These are phyloP conservation scores for Cephalopterus ornatus DNA, from an alignment of 2,113 vertebrate species.

Conservation along the genomic window DNA sequence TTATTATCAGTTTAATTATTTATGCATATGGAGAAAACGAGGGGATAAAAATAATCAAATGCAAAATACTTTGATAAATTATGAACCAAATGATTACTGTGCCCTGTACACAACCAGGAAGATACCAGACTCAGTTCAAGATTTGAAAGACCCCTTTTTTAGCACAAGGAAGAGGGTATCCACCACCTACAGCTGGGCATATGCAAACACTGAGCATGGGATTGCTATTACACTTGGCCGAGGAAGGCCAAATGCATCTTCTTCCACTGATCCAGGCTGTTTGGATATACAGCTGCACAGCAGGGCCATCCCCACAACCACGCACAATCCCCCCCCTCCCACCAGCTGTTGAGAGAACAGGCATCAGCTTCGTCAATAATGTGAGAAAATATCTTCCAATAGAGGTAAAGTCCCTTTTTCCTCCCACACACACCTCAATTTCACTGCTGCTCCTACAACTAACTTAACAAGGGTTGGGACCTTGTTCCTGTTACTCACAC, in stretches of 20 bases:
- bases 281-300: background rate
- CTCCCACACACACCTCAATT: background rate
- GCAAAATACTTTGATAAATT: background rate
- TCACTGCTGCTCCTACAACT: background rate
- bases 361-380: background rate
- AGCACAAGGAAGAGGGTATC: background rate
- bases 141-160: background rate
- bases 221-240: background rate
- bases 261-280: background rate
- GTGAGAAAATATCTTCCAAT: background rate
- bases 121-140: background rate
- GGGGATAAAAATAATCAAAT: background rate
- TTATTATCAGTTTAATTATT: background rate
- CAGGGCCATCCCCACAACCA: background rate
- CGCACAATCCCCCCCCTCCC: background rate
- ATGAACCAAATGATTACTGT: background rate
- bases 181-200: background rate
- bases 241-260: background rate
- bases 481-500: background rate
- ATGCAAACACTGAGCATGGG: background rate
- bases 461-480: fast-evolving
- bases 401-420: background rate
- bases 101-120: background rate
- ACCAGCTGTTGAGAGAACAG: background rate
- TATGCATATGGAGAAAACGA: background rate